These are phyloP conservation scores for Julus scanicus DNA, from an alignment of 2,888 invertebrate genomes.

Conservation along the genomic window DNA sequence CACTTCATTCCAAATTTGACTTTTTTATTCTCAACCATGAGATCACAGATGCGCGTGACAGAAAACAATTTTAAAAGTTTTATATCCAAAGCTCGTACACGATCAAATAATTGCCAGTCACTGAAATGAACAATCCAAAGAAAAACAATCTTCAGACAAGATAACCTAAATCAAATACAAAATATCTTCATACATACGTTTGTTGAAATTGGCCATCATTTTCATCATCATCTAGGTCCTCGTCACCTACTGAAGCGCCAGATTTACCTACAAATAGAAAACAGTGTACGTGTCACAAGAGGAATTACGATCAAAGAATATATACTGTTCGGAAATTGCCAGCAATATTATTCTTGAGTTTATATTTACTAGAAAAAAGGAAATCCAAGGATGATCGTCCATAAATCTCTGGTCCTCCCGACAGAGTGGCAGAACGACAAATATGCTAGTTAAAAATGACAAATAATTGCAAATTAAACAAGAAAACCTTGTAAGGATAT, in stretches of 20 bases:
- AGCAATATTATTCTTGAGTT: neutral
- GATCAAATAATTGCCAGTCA: conserved; percentile 73
- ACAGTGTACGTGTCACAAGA: neutral
- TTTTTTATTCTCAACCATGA: conserved; percentile 87
- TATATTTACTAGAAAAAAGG: conserved; percentile 65
- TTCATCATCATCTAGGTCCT: conserved; percentile 59
- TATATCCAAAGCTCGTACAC: conserved; percentile 76
- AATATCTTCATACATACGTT: conserved; percentile 55
- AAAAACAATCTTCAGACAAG: neutral
- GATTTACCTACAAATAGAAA: conserved; percentile 53
- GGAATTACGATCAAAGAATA: neutral
- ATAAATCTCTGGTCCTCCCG: conserved; percentile 79
- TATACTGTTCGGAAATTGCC: neutral
- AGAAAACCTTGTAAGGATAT: neutral
- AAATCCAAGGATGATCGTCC: conserved; percentile 74
- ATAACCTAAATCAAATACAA: neutral
- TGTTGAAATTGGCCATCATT: conserved; percentile 61
- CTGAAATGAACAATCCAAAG: conserved; percentile 50
- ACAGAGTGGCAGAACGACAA: conserved; percentile 78
- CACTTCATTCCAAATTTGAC: conserved; percentile 83
- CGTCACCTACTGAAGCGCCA: conserved; percentile 58
- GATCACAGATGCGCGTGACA: conserved; percentile 79
- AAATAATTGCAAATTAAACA: conserved; percentile 6
- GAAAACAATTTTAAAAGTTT: conserved; percentile 76
- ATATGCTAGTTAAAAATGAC: conserved; percentile 63